These are phyloP conservation scores for Castor canadensis DNA, from an alignment of 2,113 vertebrate species.

Conservation along the genomic window DNA sequence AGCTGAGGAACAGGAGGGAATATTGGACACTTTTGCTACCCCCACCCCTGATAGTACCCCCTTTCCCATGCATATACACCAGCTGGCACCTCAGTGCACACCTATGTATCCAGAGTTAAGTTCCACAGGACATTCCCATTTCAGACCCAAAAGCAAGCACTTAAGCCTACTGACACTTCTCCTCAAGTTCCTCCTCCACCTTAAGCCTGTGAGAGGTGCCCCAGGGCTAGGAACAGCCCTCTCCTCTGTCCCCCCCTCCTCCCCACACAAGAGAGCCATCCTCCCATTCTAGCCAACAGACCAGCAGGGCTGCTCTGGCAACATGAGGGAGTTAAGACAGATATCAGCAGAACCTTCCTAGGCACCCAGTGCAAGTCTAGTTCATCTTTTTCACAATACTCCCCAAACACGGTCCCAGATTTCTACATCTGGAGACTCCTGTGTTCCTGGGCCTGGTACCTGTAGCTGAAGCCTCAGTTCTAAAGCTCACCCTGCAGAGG, in stretches of 20 bases:
- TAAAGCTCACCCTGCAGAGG: not conserved
- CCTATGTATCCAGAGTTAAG: not conserved
- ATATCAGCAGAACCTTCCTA: not conserved
- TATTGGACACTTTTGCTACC: not conserved
- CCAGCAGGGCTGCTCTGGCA: not conserved
- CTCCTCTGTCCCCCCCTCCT: too few relatives aligned
- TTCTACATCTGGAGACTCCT: not conserved
- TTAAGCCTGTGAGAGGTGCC: not conserved
- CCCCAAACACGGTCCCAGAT: not conserved
- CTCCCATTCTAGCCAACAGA: not conserved
- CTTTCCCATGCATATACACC: too few relatives aligned
- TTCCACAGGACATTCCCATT: not conserved
- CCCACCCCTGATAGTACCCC: not conserved
- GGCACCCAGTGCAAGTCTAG: slow-evolving; percentile 19
- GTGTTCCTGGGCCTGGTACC: not conserved
- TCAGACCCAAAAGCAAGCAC: not conserved
- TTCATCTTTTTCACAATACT: not conserved
- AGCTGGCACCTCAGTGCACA: not conserved
- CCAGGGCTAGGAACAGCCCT: not conserved
- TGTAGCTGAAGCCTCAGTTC: not conserved
- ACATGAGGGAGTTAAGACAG: not conserved
- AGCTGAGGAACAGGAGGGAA: not conserved
- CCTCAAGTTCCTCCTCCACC: not conserved
- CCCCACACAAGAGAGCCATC: not conserved
- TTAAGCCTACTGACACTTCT: not conserved